Evolutionary conservation across 2,888 invertebrate species (phyloP).

Genomic region (Coelopa pilipes): DNA sequence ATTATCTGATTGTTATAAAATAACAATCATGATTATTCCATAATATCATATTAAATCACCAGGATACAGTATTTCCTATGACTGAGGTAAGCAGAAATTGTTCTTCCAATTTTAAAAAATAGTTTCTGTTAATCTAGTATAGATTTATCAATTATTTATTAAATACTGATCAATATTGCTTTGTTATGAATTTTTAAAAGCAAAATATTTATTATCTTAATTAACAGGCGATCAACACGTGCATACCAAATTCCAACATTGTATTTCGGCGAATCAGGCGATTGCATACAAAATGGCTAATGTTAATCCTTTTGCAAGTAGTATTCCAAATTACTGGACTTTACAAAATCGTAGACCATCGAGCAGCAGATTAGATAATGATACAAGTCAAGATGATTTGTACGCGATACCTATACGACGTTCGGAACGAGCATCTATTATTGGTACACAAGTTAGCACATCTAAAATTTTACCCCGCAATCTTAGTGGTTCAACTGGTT

Average conservation of each 20-base stretch:
- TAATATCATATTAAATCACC: too few species aligned
- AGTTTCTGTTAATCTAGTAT: too few species aligned
- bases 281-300: slow-evolving; percentile 49
- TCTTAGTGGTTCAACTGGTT: slow-evolving; percentile 69
- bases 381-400: slow-evolving; percentile 62
- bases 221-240: slow-evolving; percentile 75
- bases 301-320: slow-evolving; percentile 63
- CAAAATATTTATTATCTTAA: slow-evolving; percentile 27
- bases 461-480: slow-evolving; percentile 77
- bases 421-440: slow-evolving; percentile 56
- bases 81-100: too few species aligned
- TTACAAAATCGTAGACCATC: slow-evolving; percentile 67
- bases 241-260: slow-evolving; percentile 59
- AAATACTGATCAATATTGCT: too few species aligned
- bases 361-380: slow-evolving; percentile 45
- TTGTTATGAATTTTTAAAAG: neutral
- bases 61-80: too few species aligned
- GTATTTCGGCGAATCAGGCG: slow-evolving; percentile 10
- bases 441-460: slow-evolving; percentile 55
- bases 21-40: too few species aligned
- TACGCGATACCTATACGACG: slow-evolving; percentile 65
- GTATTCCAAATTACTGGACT: slow-evolving; percentile 72
- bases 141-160: too few species aligned
- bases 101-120: too few species aligned
- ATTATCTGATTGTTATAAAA: too few species aligned